phyloP scores from a whole-genome alignment of 1,140 invertebrate species.

The Myzus persicae region DNA sequence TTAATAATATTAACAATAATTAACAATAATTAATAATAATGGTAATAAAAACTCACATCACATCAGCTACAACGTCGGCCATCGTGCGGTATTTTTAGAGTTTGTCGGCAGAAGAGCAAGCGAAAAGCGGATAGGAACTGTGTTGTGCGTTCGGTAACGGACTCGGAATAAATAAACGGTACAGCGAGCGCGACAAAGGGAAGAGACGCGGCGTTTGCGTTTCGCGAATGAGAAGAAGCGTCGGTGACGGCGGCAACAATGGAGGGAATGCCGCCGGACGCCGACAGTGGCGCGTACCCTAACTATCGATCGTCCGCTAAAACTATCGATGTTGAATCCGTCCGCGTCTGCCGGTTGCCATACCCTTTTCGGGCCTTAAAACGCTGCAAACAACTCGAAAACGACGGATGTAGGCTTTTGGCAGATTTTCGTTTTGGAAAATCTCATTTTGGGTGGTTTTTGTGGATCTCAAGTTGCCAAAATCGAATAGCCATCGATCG shows the following conservation, averaged over 20 bases:
- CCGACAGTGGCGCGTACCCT: neutral
- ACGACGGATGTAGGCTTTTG: neutral
- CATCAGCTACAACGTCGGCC: constrained; percentile 56
- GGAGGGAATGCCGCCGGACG: constrained; percentile 56
- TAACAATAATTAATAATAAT: neutral
- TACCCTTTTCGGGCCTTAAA: neutral
- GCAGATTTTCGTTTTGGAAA: neutral
- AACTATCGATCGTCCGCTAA: neutral
- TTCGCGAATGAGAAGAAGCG: constrained; percentile 51
- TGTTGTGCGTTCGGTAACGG: constrained; percentile 11
- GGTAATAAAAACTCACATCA: constrained; percentile 1
- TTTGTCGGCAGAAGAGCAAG: neutral
- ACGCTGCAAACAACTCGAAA: accelerated
- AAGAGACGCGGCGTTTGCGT: constrained; percentile 14
- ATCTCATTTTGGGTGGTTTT: too few relatives aligned
- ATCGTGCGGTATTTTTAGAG: constrained; percentile 32
- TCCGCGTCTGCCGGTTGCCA: neutral
- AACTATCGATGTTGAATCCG: neutral
- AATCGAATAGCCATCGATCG: constrained; percentile 27
- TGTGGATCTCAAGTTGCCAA: accelerated
- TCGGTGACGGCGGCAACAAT: constrained; percentile 41
- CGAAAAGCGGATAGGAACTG: neutral
- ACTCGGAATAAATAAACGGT: constrained; percentile 41
- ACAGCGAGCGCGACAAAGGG: constrained; percentile 3
- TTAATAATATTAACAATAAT: neutral